Evolutionary conservation across 1,140 invertebrate genomes (phyloP), one percentile per base, ranked within the genome.

Genomic region (Saxidomus purpurata): DNA sequence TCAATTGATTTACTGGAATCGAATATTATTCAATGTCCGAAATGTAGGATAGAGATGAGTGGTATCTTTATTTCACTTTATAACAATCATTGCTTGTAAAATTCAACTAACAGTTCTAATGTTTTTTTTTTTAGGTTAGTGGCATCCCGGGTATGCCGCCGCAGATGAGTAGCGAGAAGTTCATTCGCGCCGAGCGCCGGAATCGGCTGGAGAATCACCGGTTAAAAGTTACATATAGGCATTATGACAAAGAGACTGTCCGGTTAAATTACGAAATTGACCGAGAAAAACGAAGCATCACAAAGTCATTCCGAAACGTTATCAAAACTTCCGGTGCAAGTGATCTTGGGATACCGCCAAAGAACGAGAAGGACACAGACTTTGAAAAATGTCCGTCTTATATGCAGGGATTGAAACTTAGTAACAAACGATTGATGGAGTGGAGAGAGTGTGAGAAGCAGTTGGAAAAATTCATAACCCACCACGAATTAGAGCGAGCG

Each of bases 391-490:
- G 87, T 40, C 87, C 77, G 3, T 71, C 63, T 3, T 89, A 81
- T 34, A 81, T 40, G 43, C 87, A 89, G n/a, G 87, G 87, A 17
- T 36, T 89, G n/a, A 89, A 71, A 31, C 61, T 89, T 0, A 89
- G 87, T 38, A 89, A 69, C 43, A 89, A 89, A 76, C n/a, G 87
- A 13, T 34, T 89, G 22, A 22, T 63, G 63, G 77, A 82, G 25
- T 89, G 87, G 87, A 15, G 87, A 28, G 87, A 89, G 19, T 89
- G 87, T 25, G 87, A 89, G 34, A 81, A 82, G 31, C 87, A 89
- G 76, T 43, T 89, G 28, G 13, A 80, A 19, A 89, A 89, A 31
- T 89, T 89, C 52, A 89, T 89, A 69, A 63, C 28, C 25, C 55
- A 89, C 9, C 77, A 82, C 52, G 87, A 89, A 59, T 28, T 38